Evolutionary conservation across 2,113 vertebrate genomes (phyloP).

Genomic region (Butorides virescens): DNA sequence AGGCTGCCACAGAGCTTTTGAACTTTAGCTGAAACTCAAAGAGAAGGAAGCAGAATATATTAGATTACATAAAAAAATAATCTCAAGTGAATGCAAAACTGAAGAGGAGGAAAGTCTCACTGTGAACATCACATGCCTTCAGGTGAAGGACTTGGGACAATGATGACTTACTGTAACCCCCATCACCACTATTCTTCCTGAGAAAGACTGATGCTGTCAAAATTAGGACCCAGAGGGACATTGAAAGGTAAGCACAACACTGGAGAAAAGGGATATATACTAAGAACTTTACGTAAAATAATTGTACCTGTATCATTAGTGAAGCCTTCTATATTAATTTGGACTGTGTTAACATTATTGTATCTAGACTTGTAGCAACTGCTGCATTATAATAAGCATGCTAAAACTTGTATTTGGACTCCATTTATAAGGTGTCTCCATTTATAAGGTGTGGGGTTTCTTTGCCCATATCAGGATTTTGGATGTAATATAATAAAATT

Average conservation of each 20-base stretch:
- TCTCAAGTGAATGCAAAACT: not conserved
- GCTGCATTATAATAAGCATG: not conserved
- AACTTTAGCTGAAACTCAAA: not conserved
- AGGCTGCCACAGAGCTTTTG: not conserved
- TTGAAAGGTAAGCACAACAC: not conserved
- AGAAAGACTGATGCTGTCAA: not conserved
- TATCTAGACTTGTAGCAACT: not conserved
- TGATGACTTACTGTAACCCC: not conserved
- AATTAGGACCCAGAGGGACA: not conserved
- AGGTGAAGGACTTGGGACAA: not conserved
- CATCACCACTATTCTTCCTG: not conserved
- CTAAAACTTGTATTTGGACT: not conserved
- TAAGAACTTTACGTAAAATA: not conserved
- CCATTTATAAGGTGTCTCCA: not conserved
- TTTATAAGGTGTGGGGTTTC: not conserved
- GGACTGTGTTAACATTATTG: not conserved
- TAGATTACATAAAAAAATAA: not conserved
- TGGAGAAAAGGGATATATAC: not conserved
- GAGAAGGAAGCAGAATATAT: not conserved
- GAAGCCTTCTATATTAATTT: not conserved
- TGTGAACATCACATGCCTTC: fast-evolving
- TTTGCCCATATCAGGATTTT: not conserved
- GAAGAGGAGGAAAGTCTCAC: not conserved
- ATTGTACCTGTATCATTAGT: not conserved
- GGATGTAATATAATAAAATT: not conserved